Evolutionary conservation across 2,113 vertebrate species (phyloP), one percentile per base, ranked within the genome.

Genomic region (Ageneiosus marmoratus): DNA sequence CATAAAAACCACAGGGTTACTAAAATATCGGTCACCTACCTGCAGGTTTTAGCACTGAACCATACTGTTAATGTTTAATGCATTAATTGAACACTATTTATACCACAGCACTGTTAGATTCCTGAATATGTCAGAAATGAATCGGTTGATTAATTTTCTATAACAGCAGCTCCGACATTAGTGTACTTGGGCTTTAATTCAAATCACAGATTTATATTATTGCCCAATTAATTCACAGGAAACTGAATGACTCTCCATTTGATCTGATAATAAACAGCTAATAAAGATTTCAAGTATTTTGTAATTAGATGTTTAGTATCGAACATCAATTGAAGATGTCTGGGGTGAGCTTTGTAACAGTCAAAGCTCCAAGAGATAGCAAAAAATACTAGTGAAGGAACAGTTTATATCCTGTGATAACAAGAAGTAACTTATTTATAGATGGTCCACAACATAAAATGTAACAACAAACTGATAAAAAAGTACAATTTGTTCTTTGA

Each of bases 1-100:
- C 3, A 76, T 32, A 88, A 65, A 89, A 62, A n/a, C 32, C n/a
- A 10, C 48, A 22, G 48, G 6, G 72, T 34, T n/a, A 20, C 27
- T 18, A 51, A 50, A 50, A 20, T 10, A 53, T 12, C 4, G 13
- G 6, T 29, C n/a, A 27, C 6, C 70, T 48, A 12, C 44, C 37
- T 9, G 3, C 20, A 73, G 46, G 15, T 51, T n/a, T 44, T 13
- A 44, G n/a, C 9, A 70, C 18, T 46, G 5, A 69, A 18, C 8
- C 15, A 8, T 32, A 63, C 62, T 6, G 62, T 18, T 18, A 3
- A 20, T 29, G 37, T 67, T 67, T 4, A 22, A 37, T 11, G 41
- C 9, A 22, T 5, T n/a, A 13, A 46, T 15, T 72, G 24, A 24
- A 69, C 65, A 12, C 63, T 37, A 37, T 15, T 32, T 62, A 29